Conservation (phyloP, 2,113 vertebrate species). For the Ictidomys tridecemlineatus region DNA sequence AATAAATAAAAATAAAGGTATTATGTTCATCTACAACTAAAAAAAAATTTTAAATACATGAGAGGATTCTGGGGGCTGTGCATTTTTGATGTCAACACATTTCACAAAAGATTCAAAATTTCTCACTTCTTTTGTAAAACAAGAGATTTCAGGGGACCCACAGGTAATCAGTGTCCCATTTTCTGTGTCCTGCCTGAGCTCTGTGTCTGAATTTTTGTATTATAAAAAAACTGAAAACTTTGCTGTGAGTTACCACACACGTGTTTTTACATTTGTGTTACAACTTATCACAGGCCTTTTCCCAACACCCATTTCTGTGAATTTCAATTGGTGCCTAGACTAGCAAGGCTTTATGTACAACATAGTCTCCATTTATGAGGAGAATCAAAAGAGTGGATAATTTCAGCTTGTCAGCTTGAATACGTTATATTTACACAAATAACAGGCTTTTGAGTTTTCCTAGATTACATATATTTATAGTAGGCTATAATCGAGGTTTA, state of each 20-base stretch:
- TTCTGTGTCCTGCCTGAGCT: background rate
- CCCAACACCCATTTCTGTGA: background rate
- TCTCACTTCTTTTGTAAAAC: background rate
- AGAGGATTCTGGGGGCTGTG: background rate
- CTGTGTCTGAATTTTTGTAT: background rate
- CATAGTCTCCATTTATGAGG: background rate
- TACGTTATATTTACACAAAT: constrained; percentile 28
- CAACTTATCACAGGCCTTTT: background rate
- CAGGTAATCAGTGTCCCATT: background rate
- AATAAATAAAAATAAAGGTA: too few relatives aligned
- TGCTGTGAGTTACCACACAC: background rate
- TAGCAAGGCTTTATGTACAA: background rate
- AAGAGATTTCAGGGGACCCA: background rate
- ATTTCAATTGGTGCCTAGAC: background rate
- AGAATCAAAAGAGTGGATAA: constrained; percentile 23
- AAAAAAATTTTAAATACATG: background rate
- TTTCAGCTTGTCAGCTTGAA: constrained; percentile 34
- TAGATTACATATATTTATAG: background rate
- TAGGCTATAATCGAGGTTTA: background rate
- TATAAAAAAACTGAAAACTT: background rate
- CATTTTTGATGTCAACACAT: background rate
- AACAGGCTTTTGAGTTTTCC: constrained; percentile 39
- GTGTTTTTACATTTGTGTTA: background rate
- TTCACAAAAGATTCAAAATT: background rate
- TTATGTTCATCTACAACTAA: too few relatives aligned